Percentiles rank a stretch among this genome's conserved stretches.
These are phyloP conservation scores for Opisthocomus hoazin DNA, from an alignment of 2,113 vertebrate genomes.

Conservation along the genomic window DNA sequence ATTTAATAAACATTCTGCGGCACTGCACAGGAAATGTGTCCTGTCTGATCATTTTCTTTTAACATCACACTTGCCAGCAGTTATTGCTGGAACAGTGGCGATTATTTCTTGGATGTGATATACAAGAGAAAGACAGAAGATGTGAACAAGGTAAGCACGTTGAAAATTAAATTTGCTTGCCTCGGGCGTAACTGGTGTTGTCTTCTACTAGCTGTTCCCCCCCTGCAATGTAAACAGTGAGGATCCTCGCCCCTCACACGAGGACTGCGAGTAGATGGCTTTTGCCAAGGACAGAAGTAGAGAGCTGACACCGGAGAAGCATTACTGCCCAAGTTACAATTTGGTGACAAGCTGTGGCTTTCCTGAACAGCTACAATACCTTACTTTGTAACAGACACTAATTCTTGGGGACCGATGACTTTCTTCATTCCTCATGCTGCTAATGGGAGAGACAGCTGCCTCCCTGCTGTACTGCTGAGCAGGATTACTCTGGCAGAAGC, in stretches of 20 bases:
- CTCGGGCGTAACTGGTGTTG: too few relatives aligned
- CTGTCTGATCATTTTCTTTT: background rate
- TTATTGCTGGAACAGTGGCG: background rate
- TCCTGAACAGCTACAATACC: background rate
- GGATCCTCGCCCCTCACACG: background rate
- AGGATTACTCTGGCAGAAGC: background rate
- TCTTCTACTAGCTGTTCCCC: background rate
- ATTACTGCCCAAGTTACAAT: rapidly evolving
- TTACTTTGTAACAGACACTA: background rate
- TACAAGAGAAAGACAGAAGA: background rate
- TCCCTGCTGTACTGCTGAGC: background rate
- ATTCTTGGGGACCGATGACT: background rate
- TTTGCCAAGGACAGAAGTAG: background rate
- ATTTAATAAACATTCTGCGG: background rate
- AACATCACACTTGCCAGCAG: background rate
- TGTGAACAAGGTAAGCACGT: background rate
- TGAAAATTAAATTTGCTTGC: background rate
- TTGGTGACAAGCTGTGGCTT: background rate
- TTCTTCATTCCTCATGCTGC: background rate
- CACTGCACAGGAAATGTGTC: background rate
- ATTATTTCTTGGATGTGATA: background rate
- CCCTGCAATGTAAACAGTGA: background rate
- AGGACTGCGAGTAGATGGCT: background rate
- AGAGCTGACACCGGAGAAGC: background rate
- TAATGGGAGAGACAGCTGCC: background rate